Conservation (phyloP, 2,113 vertebrate genomes). For the Hylia prasina region DNA sequence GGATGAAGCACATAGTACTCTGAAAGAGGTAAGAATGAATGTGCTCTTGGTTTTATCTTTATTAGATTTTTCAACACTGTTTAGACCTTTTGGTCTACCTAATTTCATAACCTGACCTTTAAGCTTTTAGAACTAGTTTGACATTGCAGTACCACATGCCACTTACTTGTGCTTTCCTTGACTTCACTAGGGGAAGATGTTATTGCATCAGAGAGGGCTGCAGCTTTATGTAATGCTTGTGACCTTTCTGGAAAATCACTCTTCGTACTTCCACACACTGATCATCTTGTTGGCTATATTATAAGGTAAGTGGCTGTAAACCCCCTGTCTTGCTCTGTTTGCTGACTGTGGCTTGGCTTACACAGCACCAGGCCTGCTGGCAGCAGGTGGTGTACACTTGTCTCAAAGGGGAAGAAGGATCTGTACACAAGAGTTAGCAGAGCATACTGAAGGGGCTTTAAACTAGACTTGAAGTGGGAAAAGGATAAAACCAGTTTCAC, state of each 20-base stretch:
- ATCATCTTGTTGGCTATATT: slow-evolving; percentile 97
- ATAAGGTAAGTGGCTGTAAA: slow-evolving; percentile 80
- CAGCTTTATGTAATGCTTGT: slow-evolving; percentile 89
- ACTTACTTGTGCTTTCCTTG: neutral
- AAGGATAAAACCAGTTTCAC: neutral
- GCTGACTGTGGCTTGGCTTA: fast-evolving
- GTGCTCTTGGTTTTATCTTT: neutral
- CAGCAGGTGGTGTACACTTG: neutral
- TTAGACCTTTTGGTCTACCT: neutral
- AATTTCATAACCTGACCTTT: neutral
- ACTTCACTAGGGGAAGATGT: slow-evolving; percentile 87
- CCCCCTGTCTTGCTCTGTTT: neutral
- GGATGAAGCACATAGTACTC: neutral
- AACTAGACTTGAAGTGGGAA: neutral
- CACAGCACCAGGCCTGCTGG: neutral
- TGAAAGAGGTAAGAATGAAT: neutral
- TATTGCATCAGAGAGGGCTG: slow-evolving; percentile 91
- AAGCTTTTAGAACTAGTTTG: neutral
- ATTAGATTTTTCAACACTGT: neutral
- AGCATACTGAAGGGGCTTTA: neutral
- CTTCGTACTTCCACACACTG: slow-evolving; percentile 95
- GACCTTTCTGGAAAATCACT: slow-evolving; percentile 96
- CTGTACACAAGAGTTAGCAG: neutral
- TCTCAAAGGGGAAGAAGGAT: neutral
- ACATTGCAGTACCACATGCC: neutral